Evolutionary conservation across 2,797 vertebrate genomes (phyloP).

Genomic region (Parauchenoglanis punctatus): DNA sequence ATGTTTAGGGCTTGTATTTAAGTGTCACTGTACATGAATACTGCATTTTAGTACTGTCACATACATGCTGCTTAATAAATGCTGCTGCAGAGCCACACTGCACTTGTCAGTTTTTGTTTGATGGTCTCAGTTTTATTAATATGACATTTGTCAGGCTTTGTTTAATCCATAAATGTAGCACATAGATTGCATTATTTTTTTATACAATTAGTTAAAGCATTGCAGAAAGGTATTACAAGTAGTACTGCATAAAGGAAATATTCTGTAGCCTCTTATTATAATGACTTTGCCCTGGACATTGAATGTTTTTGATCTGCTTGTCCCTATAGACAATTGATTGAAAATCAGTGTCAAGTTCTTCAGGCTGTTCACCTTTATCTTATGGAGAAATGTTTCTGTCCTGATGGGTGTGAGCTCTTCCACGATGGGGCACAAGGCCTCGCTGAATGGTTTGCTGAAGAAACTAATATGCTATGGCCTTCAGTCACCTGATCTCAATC

Average conservation of each 20-base stretch:
- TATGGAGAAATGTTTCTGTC: neutral
- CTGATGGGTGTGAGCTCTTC: neutral
- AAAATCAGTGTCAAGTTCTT: neutral
- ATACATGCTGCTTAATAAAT: neutral
- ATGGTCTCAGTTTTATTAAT: neutral
- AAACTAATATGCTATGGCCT: neutral
- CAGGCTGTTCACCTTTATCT: neutral
- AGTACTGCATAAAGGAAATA: neutral
- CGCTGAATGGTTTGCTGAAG: neutral
- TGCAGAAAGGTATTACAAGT: neutral
- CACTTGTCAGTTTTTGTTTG: neutral
- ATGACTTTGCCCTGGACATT: neutral
- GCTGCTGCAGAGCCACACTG: neutral
- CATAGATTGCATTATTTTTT: neutral
- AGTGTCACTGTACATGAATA: neutral
- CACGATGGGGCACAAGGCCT: neutral
- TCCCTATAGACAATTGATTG: neutral
- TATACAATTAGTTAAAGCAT: neutral
- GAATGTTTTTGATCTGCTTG: neutral
- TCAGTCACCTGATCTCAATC: neutral
- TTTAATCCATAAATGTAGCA: neutral
- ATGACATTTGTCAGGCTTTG: neutral
- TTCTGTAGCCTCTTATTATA: neutral
- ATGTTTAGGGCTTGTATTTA: conserved; percentile 5
- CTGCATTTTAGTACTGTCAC: neutral